Conservation (phyloP, 1,140 invertebrate species). For the Plectrocnemia conspersa region DNA sequence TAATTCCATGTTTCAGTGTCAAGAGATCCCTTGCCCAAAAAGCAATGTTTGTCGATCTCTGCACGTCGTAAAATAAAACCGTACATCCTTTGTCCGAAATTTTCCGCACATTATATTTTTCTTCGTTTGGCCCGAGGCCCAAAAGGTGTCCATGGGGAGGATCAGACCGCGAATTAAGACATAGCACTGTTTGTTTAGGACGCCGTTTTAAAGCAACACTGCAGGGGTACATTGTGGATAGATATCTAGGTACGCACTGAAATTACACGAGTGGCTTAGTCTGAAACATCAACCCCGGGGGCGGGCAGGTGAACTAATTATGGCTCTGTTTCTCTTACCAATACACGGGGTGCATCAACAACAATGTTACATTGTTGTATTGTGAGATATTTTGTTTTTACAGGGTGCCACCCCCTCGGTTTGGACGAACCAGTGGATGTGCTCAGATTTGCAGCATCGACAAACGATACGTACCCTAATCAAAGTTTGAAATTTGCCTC, state of each 20-base stretch:
- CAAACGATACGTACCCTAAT: too few species aligned
- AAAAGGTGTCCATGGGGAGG: neutral
- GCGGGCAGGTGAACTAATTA: constrained; percentile 22
- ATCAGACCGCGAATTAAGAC: constrained; percentile 1
- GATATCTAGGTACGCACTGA: neutral
- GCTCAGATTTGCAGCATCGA: too few species aligned
- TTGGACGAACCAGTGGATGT: too few species aligned
- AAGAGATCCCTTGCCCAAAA: too few species aligned
- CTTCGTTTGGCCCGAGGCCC: neutral
- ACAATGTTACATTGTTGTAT: constrained; percentile 5
- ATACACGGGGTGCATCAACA: neutral
- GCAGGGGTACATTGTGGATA: neutral
- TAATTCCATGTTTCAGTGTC: too few species aligned
- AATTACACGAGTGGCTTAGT: neutral
- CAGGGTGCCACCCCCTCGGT: neutral
- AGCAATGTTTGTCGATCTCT: too few species aligned
- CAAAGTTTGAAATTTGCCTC: too few species aligned
- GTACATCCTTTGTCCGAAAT: too few species aligned
- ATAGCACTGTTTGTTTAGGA: constrained; percentile 5
- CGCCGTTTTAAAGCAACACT: constrained; percentile 4
- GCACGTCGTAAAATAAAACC: too few species aligned
- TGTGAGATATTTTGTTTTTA: neutral
- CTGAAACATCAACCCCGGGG: constrained; percentile 9
- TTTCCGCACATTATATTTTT: too few species aligned
- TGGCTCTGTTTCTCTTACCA: constrained; percentile 1